Percentiles rank a stretch among this genome's conserved stretches.
Evolutionary conservation across 2,113 vertebrate species (phyloP).

Genomic region (Vidua macroura): DNA sequence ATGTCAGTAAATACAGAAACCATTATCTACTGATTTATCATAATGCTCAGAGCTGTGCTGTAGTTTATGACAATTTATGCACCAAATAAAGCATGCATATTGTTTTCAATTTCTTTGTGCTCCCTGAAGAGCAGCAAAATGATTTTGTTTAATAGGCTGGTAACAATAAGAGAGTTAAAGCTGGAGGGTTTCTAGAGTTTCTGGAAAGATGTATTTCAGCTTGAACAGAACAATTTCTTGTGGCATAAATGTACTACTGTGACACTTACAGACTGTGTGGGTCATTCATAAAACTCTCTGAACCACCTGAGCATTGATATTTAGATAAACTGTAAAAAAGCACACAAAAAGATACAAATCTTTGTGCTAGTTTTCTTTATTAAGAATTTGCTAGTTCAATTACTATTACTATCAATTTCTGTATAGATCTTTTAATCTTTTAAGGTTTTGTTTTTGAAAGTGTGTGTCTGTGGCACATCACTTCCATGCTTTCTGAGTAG

Average conservation of each 20-base stretch:
- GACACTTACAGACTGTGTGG: constrained; percentile 34
- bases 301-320: constrained; percentile 1
- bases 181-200: constrained; percentile 40
- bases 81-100: constrained; percentile 29
- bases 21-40: constrained; percentile 59
- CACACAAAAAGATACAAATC: not conserved
- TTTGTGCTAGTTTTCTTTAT: not conserved
- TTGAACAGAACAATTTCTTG: not conserved
- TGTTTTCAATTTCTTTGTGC: constrained; percentile 47
- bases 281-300: constrained; percentile 47
- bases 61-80: constrained; percentile 48
- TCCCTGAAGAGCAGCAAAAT: constrained; percentile 50
- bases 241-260: constrained; percentile 11
- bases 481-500: not conserved
- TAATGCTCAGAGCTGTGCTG: not conserved
- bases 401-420: not conserved
- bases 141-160: constrained; percentile 38
- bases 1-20: constrained; percentile 51
- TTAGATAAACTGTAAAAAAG: not conserved
- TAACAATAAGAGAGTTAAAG: constrained; percentile 26
- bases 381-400: not conserved
- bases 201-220: constrained; percentile 32
- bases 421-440: not conserved
- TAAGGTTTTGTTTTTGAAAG: not conserved
- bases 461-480: not conserved